A percentile compares a stretch with the other conserved stretches of the same genome.
Evolutionary conservation across 2,888 invertebrate species (phyloP).

Genomic region (Orchesellides sinensis): DNA sequence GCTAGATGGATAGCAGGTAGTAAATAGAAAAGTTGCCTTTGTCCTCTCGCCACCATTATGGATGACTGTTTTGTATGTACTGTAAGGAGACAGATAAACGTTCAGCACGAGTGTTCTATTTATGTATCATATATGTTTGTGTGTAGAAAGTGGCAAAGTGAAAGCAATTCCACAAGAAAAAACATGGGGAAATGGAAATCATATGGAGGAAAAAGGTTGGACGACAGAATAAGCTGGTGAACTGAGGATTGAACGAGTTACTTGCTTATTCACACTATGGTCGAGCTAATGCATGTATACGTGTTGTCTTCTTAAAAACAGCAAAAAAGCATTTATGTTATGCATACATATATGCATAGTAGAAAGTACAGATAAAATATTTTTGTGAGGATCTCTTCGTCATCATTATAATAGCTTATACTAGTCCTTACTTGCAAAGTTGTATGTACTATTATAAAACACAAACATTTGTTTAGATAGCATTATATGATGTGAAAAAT

Average conservation of each 20-base stretch:
- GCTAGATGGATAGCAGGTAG: conserved; percentile 16
- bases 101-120: not conserved
- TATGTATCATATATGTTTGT: not conserved
- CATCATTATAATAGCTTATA: too few relatives aligned
- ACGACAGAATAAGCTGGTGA: not conserved
- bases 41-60: not conserved
- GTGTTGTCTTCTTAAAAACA: too few relatives aligned
- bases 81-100: conserved; percentile 22
- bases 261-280: too few relatives aligned
- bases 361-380: too few relatives aligned
- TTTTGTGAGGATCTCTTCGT: too few relatives aligned
- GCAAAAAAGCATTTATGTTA: too few relatives aligned
- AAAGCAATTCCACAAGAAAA: conserved; percentile 30
- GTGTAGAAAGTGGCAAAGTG: conserved; percentile 34
- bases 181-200: conserved; percentile 27
- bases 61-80: not conserved
- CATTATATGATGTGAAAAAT: not conserved
- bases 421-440: too few relatives aligned
- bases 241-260: not conserved
- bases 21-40: conserved; percentile 24
- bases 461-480: too few relatives aligned
- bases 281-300: too few relatives aligned
- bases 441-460: too few relatives aligned
- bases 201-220: conserved; percentile 15
- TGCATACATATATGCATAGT: too few relatives aligned